Evolutionary conservation across 2,888 invertebrate species (phyloP).

Genomic region (Oxycera nigricornis): DNA sequence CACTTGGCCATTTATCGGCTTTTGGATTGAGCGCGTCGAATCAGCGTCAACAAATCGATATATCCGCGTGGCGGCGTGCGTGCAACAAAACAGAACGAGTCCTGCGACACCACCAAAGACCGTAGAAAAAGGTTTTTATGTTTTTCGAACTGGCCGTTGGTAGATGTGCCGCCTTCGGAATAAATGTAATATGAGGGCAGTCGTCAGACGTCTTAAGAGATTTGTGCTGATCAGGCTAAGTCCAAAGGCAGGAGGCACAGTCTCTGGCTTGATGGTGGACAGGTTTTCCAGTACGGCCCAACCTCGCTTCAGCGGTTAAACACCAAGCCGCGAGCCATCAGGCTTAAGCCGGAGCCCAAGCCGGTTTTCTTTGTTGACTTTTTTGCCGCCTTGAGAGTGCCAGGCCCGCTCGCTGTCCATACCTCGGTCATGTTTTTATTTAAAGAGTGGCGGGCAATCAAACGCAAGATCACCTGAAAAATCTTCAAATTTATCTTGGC

Average conservation of each 20-base stretch:
- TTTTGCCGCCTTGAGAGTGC: slow-evolving; percentile 1
- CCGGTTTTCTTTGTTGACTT: slow-evolving; percentile 23
- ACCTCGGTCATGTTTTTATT: slow-evolving; percentile 11
- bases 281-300: not conserved
- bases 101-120: not conserved
- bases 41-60: slow-evolving; percentile 26
- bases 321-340: slow-evolving; percentile 17
- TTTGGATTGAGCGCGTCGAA: slow-evolving; percentile 24
- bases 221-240: slow-evolving; percentile 27
- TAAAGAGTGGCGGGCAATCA: not conserved
- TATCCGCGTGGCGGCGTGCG: not conserved
- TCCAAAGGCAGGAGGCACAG: not conserved
- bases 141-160: no score
- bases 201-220: slow-evolving; percentile 12
- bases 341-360: slow-evolving; percentile 8
- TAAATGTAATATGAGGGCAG: not conserved
- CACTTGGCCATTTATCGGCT: slow-evolving; percentile 10
- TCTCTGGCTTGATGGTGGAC: slow-evolving; percentile 8
- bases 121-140: not conserved
- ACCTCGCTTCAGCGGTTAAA: not conserved
- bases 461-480: not conserved
- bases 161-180: not conserved
- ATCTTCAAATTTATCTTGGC: not conserved
- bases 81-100: not conserved
- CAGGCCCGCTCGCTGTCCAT: not conserved